Conservation (phyloP, 1,140 invertebrate genomes). For the Hydropsyche tenuis region DNA sequence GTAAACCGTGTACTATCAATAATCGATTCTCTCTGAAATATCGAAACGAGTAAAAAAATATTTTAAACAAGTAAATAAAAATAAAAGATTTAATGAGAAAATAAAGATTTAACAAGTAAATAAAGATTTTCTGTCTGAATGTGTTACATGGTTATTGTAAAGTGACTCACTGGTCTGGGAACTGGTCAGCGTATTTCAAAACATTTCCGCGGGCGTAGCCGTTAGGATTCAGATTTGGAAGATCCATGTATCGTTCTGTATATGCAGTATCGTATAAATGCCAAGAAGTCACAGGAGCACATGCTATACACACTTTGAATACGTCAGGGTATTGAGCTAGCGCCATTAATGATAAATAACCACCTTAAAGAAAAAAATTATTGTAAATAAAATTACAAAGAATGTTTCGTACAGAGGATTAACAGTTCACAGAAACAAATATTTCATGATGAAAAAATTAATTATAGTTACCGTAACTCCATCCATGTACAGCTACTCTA, state of each 20-base stretch:
- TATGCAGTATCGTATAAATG: conserved; percentile 93
- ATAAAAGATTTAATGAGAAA: conserved; percentile 1
- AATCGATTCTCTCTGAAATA: conserved; percentile 83
- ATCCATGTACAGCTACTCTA: conserved; percentile 94
- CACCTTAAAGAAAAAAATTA: conserved; percentile 62
- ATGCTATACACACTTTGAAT: conserved; percentile 92
- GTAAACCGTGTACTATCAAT: conserved; percentile 96
- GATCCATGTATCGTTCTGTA: conserved; percentile 96
- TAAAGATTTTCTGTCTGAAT: background rate
- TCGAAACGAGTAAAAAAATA: conserved; percentile 22
- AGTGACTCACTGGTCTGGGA: conserved; percentile 85
- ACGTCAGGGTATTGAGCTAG: conserved; percentile 81
- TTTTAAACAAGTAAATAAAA: conserved; percentile 27
- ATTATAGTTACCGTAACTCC: conserved; percentile 86
- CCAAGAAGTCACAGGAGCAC: conserved; percentile 97
- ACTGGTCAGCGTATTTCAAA: conserved; percentile 75
- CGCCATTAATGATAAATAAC: conserved; percentile 86
- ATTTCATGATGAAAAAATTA: background rate
- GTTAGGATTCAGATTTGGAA: conserved; percentile 66
- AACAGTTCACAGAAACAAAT: background rate
- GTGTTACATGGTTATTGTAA: background rate
- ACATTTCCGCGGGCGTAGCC: conserved; percentile 56
- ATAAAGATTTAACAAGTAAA: background rate
- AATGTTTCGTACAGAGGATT: background rate
- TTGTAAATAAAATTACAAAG: conserved; percentile 19